These are phyloP conservation scores for Vireo altiloquus DNA, from an alignment of 2,113 vertebrate genomes.

Conservation along the genomic window DNA sequence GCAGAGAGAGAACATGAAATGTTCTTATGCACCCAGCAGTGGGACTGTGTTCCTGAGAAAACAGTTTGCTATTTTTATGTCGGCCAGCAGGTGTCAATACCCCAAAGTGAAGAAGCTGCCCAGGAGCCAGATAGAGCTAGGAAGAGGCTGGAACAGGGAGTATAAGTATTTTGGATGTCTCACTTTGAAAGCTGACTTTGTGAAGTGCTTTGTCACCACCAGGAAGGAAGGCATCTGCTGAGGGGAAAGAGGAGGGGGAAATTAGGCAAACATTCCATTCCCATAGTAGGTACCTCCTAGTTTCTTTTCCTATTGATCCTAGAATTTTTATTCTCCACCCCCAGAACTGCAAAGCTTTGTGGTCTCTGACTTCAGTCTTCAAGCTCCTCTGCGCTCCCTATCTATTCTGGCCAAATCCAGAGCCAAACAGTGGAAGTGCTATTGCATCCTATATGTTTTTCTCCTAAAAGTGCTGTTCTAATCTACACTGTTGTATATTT, in stretches of 20 bases:
- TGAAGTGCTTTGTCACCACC: background rate
- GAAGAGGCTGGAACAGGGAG: background rate
- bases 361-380: background rate
- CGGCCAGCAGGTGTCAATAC: constrained; percentile 43
- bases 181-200: background rate
- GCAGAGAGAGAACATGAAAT: background rate
- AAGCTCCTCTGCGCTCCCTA: background rate
- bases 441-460: background rate
- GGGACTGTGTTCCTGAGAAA: background rate
- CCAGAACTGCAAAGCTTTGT: background rate
- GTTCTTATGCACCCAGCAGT: background rate
- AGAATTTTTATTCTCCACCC: background rate
- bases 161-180: background rate
- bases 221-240: background rate
- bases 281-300: background rate
- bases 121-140: background rate
- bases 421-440: background rate
- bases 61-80: background rate
- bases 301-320: background rate
- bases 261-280: background rate
- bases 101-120: background rate
- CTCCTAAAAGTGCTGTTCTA: background rate
- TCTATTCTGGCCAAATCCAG: background rate
- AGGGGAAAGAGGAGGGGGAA: background rate
- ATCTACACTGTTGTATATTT: background rate